Base-by-base conservation (phyloP, 2,113 vertebrate genomes). In the Eulemur rufifrons region DNA sequence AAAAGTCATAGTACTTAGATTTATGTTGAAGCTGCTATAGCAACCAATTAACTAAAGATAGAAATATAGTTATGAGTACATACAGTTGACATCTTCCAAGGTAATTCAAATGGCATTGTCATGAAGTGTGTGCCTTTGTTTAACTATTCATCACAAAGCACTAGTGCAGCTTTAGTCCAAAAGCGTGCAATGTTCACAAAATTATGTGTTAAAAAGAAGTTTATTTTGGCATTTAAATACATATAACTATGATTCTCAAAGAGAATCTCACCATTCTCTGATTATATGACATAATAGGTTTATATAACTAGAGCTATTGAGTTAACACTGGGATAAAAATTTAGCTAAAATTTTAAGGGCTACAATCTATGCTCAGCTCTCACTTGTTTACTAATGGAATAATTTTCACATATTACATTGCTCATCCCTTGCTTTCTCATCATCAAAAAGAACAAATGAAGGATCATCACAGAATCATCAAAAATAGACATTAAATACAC, bases 371-470 rank as follows among this genome's bases (percentile, higher is more conserved):
- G 21, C 6, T 93, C 14, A 86, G 37, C 18, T 80, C 37, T 93
- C 21, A 64, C 12, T 39, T 89, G 12, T 83, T 95, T 94, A 52
- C 32, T 84, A 94, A 56, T 59, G 86, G 14, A 83, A 66, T 61
- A 96, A 29, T 87, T 76, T 90, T 93, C 64, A 25, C 10, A 71
- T 80, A 56, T 80, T 76, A 66, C 17, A 8, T 71, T 68, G 80
- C 12, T 42, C 68, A 74, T 50, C n/a, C 59, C 42, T 96, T 92
- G 32, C 8, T 86, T 85, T 87, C 42, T 93, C 42, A 52, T 81
- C n/a, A 64, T 80, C 10, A 63, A 82, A 13, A 82, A 90, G 85
- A 93, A 9, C 52, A 95, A 78, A 81, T n/a, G 18, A 90, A 94
- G 6, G 8, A 78, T 83, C 32, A 68, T 39, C 25, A 64, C 10